Conservation (phyloP, 23 tunicate species). For the Halocynthia aurantium region DNA sequence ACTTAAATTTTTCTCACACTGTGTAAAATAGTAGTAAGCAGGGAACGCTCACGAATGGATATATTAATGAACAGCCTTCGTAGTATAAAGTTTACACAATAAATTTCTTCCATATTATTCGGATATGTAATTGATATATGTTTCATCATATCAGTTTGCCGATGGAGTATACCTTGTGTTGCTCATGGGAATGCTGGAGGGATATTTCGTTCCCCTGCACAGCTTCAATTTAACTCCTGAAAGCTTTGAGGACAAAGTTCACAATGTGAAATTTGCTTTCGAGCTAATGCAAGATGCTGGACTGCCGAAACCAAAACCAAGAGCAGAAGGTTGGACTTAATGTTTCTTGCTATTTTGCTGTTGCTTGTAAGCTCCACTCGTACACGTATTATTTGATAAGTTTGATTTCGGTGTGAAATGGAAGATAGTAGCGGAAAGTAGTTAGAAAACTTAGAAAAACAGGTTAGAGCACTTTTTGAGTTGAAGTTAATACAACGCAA, state of each 20-base stretch:
- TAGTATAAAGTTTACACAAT: no score
- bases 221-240: slow-evolving; percentile 84
- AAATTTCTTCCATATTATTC: no score
- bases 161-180: slow-evolving; percentile 83
- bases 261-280: slow-evolving; percentile 87
- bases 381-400: neutral
- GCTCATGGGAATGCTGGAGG: slow-evolving; percentile 89
- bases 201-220: slow-evolving; percentile 85
- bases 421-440: no score
- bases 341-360: neutral
- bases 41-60: no score
- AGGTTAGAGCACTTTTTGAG: no score
- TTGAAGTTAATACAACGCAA: no score
- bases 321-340: slow-evolving; percentile 65
- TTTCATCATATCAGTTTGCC: slow-evolving; percentile 42
- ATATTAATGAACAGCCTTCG: no score
- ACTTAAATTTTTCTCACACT: no score
- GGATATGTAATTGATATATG: no score
- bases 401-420: no score
- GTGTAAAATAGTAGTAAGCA: neutral
- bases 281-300: slow-evolving; percentile 96
- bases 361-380: neutral
- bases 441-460: no score
- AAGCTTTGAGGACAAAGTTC: slow-evolving; percentile 80
- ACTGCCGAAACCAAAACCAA: slow-evolving; percentile 78